Percentiles rank a stretch among this genome's conserved stretches.
phyloP scores from a whole-genome alignment of 2,888 invertebrate genomes.

The Pocota personata region DNA sequence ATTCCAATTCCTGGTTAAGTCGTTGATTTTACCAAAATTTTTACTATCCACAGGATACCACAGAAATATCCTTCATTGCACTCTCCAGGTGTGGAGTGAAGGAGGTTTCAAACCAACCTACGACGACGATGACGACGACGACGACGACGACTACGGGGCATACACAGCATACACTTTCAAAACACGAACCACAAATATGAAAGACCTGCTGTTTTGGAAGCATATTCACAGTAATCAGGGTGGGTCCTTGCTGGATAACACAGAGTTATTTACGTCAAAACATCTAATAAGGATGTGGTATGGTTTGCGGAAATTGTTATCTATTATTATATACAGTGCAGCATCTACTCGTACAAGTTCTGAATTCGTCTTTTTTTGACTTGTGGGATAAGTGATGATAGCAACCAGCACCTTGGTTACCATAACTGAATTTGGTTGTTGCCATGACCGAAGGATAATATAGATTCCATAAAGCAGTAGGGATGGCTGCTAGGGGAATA shows the following conservation, averaged over 20 bases:
- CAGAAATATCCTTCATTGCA: constrained; percentile 57
- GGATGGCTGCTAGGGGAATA: not conserved
- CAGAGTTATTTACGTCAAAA: constrained; percentile 70
- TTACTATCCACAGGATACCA: constrained; percentile 58
- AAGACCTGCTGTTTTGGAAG: constrained; percentile 63
- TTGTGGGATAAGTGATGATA: constrained; percentile 65
- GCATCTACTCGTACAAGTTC: constrained; percentile 37
- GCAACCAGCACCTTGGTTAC: constrained; percentile 67
- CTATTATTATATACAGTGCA: not conserved
- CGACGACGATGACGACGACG: no score
- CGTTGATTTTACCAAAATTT: constrained; percentile 53
- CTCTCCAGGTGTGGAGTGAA: constrained; percentile 34
- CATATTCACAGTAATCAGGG: constrained; percentile 28
- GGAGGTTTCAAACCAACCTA: no score
- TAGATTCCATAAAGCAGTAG: constrained; percentile 39
- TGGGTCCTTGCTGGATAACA: constrained; percentile 44
- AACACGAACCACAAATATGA: constrained; percentile 66
- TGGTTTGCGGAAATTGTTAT: constrained; percentile 64
- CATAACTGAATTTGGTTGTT: constrained; percentile 60
- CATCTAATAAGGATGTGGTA: constrained; percentile 68
- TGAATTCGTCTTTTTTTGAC: constrained; percentile 36
- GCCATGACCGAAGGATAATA: constrained; percentile 52
- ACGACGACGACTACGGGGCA: not conserved
- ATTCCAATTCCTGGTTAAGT: constrained; percentile 49
- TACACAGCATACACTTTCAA: constrained; percentile 45